phyloP scores from a whole-genome alignment of 1,140 invertebrate species.

The Acyrthosiphon pisum region DNA sequence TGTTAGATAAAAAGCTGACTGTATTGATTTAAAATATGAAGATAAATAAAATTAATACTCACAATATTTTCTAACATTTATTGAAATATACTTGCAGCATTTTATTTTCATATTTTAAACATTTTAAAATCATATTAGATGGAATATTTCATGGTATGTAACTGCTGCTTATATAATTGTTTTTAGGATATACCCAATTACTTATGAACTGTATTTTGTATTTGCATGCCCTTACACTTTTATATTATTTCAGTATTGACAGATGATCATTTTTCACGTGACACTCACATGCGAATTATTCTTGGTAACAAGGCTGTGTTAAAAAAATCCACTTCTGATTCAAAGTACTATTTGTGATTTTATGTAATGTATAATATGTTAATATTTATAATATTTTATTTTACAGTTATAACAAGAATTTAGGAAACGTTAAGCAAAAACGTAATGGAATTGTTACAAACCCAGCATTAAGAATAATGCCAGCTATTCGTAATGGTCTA shows the following conservation, averaged over 20 bases:
- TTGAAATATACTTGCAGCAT: background rate
- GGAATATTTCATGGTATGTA: background rate
- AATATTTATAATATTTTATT: conserved; percentile 2
- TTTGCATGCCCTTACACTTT: background rate
- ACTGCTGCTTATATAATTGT: background rate
- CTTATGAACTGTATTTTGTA: background rate
- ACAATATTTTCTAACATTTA: background rate
- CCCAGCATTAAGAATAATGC: conserved; percentile 80
- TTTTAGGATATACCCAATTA: background rate
- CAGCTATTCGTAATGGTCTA: conserved; percentile 74
- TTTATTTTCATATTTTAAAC: background rate
- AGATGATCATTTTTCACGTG: conserved; percentile 77
- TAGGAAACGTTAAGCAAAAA: conserved; percentile 70
- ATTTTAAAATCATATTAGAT: background rate
- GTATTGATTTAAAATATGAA: background rate
- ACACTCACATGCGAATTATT: conserved; percentile 90
- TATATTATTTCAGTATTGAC: conserved; percentile 61
- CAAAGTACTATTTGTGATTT: conserved; percentile 10
- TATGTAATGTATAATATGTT: background rate
- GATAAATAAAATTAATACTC: background rate
- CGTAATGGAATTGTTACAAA: conserved; percentile 92
- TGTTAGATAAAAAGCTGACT: background rate
- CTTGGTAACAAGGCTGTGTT: conserved; percentile 66
- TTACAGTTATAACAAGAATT: conserved; percentile 58
- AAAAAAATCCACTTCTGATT: conserved; percentile 23